phyloP scores from a whole-genome alignment of 2,113 vertebrate genomes.

The Amblyornis subalaris region DNA sequence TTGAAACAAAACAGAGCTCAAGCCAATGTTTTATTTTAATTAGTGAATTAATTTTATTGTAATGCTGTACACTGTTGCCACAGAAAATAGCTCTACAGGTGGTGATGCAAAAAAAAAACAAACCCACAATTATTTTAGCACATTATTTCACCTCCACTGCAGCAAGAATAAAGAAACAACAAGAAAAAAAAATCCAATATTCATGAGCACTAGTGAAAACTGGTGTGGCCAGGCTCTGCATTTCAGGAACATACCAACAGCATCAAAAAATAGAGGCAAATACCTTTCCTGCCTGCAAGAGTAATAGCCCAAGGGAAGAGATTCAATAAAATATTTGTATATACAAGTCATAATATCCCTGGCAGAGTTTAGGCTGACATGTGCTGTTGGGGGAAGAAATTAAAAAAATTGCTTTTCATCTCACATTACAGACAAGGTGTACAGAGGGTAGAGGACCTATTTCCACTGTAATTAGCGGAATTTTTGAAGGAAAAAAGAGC shows the following conservation, averaged over 20 bases:
- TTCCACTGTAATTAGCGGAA: neutral
- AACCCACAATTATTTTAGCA: neutral
- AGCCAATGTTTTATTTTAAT: neutral
- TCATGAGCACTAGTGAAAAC: neutral
- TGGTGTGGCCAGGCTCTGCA: neutral
- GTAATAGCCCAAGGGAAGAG: neutral
- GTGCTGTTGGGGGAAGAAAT: neutral
- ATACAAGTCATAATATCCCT: neutral
- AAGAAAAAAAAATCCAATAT: neutral
- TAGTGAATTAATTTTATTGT: neutral
- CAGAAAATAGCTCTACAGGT: neutral
- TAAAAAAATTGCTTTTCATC: neutral
- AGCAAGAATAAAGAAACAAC: neutral
- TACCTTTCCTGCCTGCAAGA: neutral
- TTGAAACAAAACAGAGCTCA: neutral
- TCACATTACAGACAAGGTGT: neutral
- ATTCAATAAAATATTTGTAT: neutral
- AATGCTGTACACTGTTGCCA: neutral
- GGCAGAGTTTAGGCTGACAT: neutral
- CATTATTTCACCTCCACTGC: neutral
- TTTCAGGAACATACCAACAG: neutral
- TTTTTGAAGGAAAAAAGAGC: neutral
- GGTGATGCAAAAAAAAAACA: neutral
- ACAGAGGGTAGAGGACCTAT: neutral
- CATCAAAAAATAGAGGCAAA: neutral